These are phyloP conservation scores for Hemiprocne comata DNA, from an alignment of 2,113 vertebrate genomes.

Conservation along the genomic window DNA sequence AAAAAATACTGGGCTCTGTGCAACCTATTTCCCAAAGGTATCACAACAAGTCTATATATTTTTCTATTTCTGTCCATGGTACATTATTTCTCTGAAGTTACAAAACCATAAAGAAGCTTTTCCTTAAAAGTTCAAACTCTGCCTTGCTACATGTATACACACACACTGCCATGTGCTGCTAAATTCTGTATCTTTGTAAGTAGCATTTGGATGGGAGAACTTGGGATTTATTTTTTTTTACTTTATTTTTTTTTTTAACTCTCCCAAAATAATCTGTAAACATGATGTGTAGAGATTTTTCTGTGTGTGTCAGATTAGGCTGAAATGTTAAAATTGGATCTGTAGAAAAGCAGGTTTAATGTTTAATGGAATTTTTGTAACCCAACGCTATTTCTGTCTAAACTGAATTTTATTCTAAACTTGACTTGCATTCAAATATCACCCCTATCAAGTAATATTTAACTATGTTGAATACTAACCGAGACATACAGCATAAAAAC, in stretches of 20 bases:
- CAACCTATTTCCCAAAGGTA: background rate
- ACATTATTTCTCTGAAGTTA: slow-evolving; percentile 4
- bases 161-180: background rate
- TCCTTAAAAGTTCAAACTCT: slow-evolving; percentile 18
- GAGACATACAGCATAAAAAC: slow-evolving; percentile 20
- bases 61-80: background rate
- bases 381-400: background rate
- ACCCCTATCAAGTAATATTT: background rate
- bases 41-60: background rate
- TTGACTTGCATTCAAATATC: background rate
- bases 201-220: background rate
- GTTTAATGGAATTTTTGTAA: background rate
- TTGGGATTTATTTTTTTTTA: background rate
- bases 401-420: slow-evolving; percentile 10
- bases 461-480: background rate
- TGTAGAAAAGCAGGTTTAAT: background rate
- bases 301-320: background rate
- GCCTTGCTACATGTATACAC: background rate
- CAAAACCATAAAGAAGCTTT: slow-evolving; percentile 23
- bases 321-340: background rate
- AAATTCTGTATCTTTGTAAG: background rate
- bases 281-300: background rate
- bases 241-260: background rate
- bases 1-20: slow-evolving; percentile 12
- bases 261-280: background rate